Evolutionary conservation across 2,797 vertebrate species (phyloP).

Genomic region (Sparidentex hasta): DNA sequence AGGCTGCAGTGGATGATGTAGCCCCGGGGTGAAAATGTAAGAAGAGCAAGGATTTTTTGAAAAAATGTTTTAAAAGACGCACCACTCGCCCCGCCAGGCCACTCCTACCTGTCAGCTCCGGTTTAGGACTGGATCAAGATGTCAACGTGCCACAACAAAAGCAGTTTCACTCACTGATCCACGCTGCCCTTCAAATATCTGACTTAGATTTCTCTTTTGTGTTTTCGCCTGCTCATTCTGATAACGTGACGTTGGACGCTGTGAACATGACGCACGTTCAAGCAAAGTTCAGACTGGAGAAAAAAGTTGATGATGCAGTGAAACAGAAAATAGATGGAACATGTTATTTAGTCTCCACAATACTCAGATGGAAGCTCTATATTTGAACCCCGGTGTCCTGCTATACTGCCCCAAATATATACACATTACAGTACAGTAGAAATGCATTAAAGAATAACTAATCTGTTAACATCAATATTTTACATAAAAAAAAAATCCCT

Average conservation of each 20-base stretch:
- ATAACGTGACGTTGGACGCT: not conserved
- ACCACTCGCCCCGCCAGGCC: not conserved
- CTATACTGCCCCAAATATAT: not conserved
- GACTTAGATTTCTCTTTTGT: not conserved
- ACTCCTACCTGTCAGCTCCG: slow-evolving; percentile 33
- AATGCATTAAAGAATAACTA: slow-evolving; percentile 19
- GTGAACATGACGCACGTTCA: not conserved
- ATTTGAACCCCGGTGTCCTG: not conserved
- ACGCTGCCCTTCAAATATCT: not conserved
- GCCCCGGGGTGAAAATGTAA: slow-evolving; percentile 21
- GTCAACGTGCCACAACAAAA: slow-evolving; percentile 33
- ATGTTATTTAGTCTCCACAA: not conserved
- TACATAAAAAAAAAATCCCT: not conserved
- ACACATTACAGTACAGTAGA: not conserved
- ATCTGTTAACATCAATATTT: slow-evolving; percentile 31
- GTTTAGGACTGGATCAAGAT: slow-evolving; percentile 8
- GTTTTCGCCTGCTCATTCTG: not conserved
- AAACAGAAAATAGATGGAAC: not conserved
- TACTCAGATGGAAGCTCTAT: not conserved
- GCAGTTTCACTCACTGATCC: slow-evolving; percentile 7
- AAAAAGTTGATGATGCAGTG: slow-evolving; percentile 4
- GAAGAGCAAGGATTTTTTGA: not conserved
- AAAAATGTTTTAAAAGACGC: not conserved
- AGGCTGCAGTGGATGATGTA: slow-evolving; percentile 23
- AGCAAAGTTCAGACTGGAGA: not conserved